These are phyloP conservation scores for Cyprinodon variegatus DNA, from an alignment of 2,113 vertebrate genomes.

Conservation along the genomic window DNA sequence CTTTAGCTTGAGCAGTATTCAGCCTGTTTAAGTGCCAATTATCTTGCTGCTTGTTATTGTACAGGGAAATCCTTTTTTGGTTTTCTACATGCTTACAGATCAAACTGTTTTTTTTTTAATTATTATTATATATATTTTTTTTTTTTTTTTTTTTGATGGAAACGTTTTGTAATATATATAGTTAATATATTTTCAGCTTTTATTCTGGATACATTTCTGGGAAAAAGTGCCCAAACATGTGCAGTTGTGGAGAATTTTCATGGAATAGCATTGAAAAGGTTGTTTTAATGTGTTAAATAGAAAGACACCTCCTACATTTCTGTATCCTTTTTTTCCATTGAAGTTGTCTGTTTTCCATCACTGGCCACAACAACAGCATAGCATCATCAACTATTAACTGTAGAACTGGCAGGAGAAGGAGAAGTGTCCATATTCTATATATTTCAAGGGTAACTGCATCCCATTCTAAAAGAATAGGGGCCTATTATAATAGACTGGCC, in stretches of 20 bases:
- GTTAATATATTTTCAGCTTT: too few relatives aligned
- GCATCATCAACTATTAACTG: not conserved
- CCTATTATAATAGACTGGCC: too few relatives aligned
- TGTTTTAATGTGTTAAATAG: too few relatives aligned
- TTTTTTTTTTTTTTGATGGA: not conserved
- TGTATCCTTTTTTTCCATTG: not conserved
- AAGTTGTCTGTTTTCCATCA: not conserved
- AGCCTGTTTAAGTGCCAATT: constrained; percentile 35
- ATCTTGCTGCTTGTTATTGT: constrained; percentile 10
- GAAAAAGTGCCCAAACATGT: not conserved
- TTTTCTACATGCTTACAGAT: not conserved
- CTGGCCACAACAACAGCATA: not conserved
- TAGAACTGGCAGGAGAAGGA: not conserved
- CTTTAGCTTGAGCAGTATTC: constrained; percentile 39
- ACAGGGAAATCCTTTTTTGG: not conserved
- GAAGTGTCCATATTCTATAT: not conserved
- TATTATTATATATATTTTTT: not conserved
- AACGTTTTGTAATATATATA: too few relatives aligned
- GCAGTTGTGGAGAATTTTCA: not conserved
- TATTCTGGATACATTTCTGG: not conserved
- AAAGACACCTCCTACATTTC: not conserved
- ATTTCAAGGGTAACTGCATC: too few relatives aligned
- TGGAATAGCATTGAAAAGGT: not conserved
- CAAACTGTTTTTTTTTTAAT: not conserved
- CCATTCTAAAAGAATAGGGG: too few relatives aligned